phyloP scores from a whole-genome alignment of 2,113 vertebrate species.

The Hepsetus odoe region DNA sequence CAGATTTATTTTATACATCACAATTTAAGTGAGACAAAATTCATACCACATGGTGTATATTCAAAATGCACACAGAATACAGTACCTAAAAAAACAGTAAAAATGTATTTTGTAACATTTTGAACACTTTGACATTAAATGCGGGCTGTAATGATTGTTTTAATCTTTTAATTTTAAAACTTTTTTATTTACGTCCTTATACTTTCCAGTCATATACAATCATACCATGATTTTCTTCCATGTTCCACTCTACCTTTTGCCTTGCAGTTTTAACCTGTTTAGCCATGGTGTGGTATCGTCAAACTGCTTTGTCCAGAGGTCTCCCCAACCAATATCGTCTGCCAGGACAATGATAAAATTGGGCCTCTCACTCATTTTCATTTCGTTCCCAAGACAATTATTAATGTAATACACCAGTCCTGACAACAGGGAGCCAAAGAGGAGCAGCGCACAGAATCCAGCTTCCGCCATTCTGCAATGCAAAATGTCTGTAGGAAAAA shows the following conservation, averaged over 20 bases:
- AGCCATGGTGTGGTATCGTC: constrained; percentile 73
- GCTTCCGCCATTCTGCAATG: constrained; percentile 67
- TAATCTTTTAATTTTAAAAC: too few relatives aligned
- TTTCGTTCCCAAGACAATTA: constrained; percentile 42
- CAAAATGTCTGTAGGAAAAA: neutral
- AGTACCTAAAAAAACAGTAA: too few relatives aligned
- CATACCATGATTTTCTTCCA: neutral
- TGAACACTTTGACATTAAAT: too few relatives aligned
- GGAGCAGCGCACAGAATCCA: constrained; percentile 40
- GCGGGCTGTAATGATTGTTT: too few relatives aligned
- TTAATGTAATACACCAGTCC: constrained; percentile 66
- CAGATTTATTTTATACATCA: too few relatives aligned
- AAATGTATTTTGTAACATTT: too few relatives aligned
- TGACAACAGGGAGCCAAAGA: constrained; percentile 61
- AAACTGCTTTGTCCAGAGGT: constrained; percentile 85
- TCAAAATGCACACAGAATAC: too few relatives aligned
- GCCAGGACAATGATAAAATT: constrained; percentile 93
- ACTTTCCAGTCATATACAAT: neutral
- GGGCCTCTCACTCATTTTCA: constrained; percentile 62
- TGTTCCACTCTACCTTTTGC: constrained; percentile 79
- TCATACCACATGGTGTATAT: too few relatives aligned
- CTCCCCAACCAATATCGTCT: constrained; percentile 95
- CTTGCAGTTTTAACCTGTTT: constrained; percentile 82
- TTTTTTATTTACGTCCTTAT: neutral
- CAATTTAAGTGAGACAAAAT: too few relatives aligned